Evolutionary conservation across 2,797 vertebrate species (phyloP), one percentile per base, ranked within the genome.

Genomic region (Austrolebias charrua): DNA sequence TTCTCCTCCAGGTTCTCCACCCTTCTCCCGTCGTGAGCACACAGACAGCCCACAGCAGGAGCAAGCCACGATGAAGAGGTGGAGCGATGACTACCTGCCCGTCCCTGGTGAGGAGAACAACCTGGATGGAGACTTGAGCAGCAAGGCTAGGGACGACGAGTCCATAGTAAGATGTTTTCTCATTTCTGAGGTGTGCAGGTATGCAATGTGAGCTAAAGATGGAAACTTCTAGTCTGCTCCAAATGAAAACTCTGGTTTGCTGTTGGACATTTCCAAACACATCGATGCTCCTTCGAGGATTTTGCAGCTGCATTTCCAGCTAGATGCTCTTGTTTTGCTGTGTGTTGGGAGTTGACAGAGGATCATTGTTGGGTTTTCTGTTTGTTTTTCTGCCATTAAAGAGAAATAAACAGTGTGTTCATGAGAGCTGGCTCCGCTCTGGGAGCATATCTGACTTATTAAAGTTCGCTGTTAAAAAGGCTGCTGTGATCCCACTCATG

Each of bases 21-120:
- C 79, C 29, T 57, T 73, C 45, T 50, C 24, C 6, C 44, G 52
- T 46, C 52, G 69, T 64, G 69, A 82, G 63, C 78, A 51, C 42
- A 74, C 82, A 24, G 78, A 70, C 60, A 68, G 66, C 40, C 66
- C 47, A 8, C 80, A 80, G 54, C 73, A 81, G 55, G 77, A 75
- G n/a, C 71, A 80, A 19, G 14, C 47, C 7, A n/a, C 52, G 55
- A 85, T 65, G 35, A 98, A 96, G 96, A 94, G 84, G 81, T 85
- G 88, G 73, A 91, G 78, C 59, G 94, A 96, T 53, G 89, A 87
- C 68, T 95, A 96, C 77, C 92, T 91, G 52, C 92, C 91, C 2
- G 90, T 95, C 5, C 91, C 93, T 1, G 88, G 82, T 0, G 91
- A 93, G 54, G 95, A 95, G 65, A 94, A 94, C 81, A 82, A 42